Evolutionary conservation across 2,888 invertebrate species (phyloP).

Genomic region (Limnephilus lunatus): DNA sequence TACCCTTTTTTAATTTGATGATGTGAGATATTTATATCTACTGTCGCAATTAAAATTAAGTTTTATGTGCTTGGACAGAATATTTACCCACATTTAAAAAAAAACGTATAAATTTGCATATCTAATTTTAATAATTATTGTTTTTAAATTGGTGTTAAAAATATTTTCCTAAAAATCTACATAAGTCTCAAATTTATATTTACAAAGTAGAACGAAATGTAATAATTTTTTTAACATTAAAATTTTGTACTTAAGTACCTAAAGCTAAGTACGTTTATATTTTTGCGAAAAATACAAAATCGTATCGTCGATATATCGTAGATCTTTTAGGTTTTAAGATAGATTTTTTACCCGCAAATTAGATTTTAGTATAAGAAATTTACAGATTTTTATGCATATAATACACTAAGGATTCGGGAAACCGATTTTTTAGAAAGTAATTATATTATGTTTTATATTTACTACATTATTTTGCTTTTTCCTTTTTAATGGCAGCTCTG

Average conservation of each 20-base stretch:
- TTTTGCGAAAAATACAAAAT: background rate
- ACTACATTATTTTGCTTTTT: background rate
- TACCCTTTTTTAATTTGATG: background rate
- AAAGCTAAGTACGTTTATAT: background rate
- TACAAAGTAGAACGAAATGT: background rate
- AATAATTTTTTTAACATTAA: background rate
- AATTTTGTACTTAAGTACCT: background rate
- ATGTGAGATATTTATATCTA: background rate
- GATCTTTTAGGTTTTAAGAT: background rate
- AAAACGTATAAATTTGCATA: background rate
- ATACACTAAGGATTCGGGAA: background rate
- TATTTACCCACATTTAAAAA: background rate
- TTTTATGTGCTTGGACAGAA: background rate
- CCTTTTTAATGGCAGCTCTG: too few relatives aligned
- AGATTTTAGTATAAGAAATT: background rate
- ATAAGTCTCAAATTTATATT: background rate
- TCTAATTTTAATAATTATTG: background rate
- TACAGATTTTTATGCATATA: background rate
- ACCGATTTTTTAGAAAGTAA: background rate
- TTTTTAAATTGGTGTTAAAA: background rate
- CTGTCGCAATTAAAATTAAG: background rate
- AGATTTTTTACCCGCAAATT: background rate
- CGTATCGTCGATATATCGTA: background rate
- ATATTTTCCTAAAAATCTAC: background rate
- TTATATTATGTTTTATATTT: background rate